Evolutionary conservation across 2,888 invertebrate genomes (phyloP).

Genomic region (Conchocele bisecta): DNA sequence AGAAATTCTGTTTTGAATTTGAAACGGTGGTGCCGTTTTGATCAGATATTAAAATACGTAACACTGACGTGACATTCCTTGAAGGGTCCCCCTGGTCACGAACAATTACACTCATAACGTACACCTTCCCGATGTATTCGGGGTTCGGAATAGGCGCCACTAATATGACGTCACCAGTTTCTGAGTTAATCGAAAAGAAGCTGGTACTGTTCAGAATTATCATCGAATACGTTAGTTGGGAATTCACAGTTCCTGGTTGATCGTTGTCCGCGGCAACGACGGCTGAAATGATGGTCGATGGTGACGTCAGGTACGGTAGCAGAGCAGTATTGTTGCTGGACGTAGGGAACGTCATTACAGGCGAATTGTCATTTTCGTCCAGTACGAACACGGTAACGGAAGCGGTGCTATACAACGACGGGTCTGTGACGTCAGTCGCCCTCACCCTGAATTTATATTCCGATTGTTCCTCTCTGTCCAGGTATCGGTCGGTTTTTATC

Average conservation of each 20-base stretch:
- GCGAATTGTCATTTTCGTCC: conserved; percentile 77
- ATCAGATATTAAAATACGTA: conserved; percentile 41
- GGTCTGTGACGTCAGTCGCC: conserved; percentile 71
- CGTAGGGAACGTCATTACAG: conserved; percentile 69
- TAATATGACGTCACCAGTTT: conserved; percentile 66
- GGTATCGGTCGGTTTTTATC: conserved; percentile 65
- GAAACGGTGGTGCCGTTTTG: conserved; percentile 35
- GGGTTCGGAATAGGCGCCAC: conserved; percentile 40
- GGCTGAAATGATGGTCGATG: conserved; percentile 58
- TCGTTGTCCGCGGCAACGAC: conserved; percentile 69
- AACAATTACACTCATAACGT: conserved; percentile 49
- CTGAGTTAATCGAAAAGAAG: conserved; percentile 59
- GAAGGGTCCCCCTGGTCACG: conserved; percentile 47
- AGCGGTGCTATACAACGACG: conserved; percentile 61
- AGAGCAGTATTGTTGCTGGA: conserved; percentile 66
- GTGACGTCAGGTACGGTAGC: conserved; percentile 58
- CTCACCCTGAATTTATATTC: conserved; percentile 70
- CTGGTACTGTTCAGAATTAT: conserved; percentile 62
- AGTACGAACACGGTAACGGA: conserved; percentile 69
- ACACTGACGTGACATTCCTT: conserved; percentile 30
- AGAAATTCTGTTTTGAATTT: conserved; percentile 44
- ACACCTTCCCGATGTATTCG: conserved; percentile 43
- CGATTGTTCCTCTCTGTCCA: conserved; percentile 68
- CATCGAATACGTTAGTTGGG: conserved; percentile 64
- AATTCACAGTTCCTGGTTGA: conserved; percentile 61